Base-by-base conservation (phyloP, 2,797 vertebrate genomes). In the Echeneis naucrates region DNA sequence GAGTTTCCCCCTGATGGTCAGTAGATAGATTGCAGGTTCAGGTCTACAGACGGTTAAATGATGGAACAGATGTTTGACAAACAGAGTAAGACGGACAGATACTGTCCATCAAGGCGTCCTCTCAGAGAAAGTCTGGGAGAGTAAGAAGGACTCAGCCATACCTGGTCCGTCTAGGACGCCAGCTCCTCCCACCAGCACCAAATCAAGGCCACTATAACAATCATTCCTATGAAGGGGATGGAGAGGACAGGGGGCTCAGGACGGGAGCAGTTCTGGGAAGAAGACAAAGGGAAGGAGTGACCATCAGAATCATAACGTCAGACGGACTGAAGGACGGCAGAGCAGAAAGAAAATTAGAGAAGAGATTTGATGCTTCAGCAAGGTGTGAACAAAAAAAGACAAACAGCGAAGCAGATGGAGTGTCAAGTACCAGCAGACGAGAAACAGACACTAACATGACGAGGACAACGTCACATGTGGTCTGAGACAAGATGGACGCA, bases 171-270 rank as follows among this genome's bases (percentile, higher is more conserved):
- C 94, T 96, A 96, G 93, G 95, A 95, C 35, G 95, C 94, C 88
- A 96, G 95, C 95, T 98, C 96, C 84, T 95, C 95, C 96, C 95
- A 96, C 95, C 96, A 97, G 95, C 96, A 97, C 96, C 96, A 95
- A 92, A 96, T 94, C 94, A 96, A 94, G 91, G 95, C 95, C 94
- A 95, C 92, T 93, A 97, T 95, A 92, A 96, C 95, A 95, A 96
- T 94, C 95, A 96, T 94, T 94, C 95, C 96, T 95, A 96, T 93
- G 82, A 96, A 93, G 93, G 95, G 95, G 92, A 95, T 91, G 92
- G 96, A 96, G 93, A 96, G 94, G 88, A 94, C 90, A 90, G 96
- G 94, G 89, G 94, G 90, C 84, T 94, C 88, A 86, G 94, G 85
- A 89, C 93, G 92, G 87, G 90, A 81, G 92, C 93, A 92, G 91